Base-by-base conservation (phyloP, 2,888 invertebrate genomes). In the Nymphalis c-album region DNA sequence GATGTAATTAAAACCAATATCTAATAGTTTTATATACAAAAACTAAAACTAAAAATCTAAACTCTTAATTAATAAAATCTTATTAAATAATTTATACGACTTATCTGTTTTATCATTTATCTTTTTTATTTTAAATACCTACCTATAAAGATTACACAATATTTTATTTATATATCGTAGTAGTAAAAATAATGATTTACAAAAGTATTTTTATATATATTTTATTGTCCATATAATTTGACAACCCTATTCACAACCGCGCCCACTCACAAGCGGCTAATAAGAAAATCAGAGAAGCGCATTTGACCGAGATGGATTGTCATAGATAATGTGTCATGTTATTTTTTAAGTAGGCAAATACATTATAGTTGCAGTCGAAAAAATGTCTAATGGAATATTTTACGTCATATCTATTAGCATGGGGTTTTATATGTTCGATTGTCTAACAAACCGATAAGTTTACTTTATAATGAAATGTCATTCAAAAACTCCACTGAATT, bases 241-340 rank as follows among this genome's bases (percentile, higher is more conserved):
- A 55, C 70, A 73, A 64, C 71, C 73, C 71, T 74, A 67, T 78
- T 74, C 74, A 2, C 40, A 78, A 82, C 75, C 84, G 84, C 87
- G 82, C 89, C 88, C 87, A 88, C 89, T 86, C 84, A 74, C 76
- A 67, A 74, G 77, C 80, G 77, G 79, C 80, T 79, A 80, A 80
- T 81, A 80, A 83, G 80, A 84, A 81, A 85, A 83, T 83, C 85
- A 84, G 83, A 86, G 83, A 85, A 85, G 84, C 83, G 76, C 81
- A 78, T 78, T 80, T 79, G 73, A 76, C 75, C 81, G 81, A 87
- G 90, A 90, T 88, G 80, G 77, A 90, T 90, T 80, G 83, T 85
- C 77, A 71, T 74, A 85, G 88, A 90, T 89, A 88, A 86, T 83
- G 82, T 84, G 86, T 84, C 86, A 85, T 83, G 85, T 86, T 83